Conservation (phyloP, 1,140 invertebrate species). For the Musca vetustissima region DNA sequence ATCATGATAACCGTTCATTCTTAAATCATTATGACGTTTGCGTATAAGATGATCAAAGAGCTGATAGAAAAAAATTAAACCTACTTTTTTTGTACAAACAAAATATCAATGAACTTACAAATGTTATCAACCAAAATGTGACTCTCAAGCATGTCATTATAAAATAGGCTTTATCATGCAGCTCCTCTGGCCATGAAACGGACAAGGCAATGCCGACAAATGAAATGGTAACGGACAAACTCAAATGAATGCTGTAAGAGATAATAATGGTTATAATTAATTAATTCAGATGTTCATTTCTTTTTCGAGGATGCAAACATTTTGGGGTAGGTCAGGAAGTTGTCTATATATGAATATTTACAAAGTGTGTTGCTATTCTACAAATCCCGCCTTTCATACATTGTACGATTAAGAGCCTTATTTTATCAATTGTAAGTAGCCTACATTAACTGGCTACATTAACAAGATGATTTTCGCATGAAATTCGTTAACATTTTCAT, state of each 20-base stretch:
- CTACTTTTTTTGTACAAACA: too few relatives aligned
- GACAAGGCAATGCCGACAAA: constrained; percentile 63
- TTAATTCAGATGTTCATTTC: background rate
- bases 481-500: too few relatives aligned
- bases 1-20: constrained; percentile 67
- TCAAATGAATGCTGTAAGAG: constrained; percentile 52
- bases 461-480: too few relatives aligned
- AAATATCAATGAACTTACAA: constrained; percentile 54
- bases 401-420: too few relatives aligned
- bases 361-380: too few relatives aligned
- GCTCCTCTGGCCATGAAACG: constrained; percentile 58
- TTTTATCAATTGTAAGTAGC: too few relatives aligned
- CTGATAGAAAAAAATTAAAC: constrained; percentile 43
- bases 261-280: constrained; percentile 3
- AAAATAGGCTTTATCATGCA: constrained; percentile 67
- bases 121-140: constrained; percentile 64
- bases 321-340: background rate
- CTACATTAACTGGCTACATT: too few relatives aligned
- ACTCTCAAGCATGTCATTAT: constrained; percentile 67
- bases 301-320: background rate
- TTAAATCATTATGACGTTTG: constrained; percentile 61
- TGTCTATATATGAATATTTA: too few relatives aligned
- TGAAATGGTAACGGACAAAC: constrained; percentile 61
- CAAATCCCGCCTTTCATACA: too few relatives aligned
- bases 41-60: constrained; percentile 62